Conservation (phyloP, 2,888 invertebrate species). For the Drosophila macrospina region DNA sequence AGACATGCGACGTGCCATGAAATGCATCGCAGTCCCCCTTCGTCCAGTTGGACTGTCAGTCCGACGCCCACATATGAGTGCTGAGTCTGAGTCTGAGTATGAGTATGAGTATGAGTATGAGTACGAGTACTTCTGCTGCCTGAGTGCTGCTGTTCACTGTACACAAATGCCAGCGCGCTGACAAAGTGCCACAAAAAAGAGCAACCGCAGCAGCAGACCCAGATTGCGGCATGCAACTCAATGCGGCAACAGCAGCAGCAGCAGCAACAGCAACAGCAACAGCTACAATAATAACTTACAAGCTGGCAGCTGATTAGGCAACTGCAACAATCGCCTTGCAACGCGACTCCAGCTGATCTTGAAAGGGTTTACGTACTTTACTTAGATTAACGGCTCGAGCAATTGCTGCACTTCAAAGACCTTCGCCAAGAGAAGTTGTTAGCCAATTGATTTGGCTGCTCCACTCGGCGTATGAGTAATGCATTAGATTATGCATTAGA, state of each 20-base stretch:
- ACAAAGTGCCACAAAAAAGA: slow-evolving; percentile 35
- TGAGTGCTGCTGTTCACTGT: slow-evolving; percentile 12
- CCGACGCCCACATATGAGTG: slow-evolving; percentile 43
- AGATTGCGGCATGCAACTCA: slow-evolving; percentile 47
- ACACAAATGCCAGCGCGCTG: slow-evolving; percentile 35
- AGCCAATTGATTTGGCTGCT: slow-evolving; percentile 6
- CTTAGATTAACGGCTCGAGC: neutral
- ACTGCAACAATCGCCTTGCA: slow-evolving; percentile 3
- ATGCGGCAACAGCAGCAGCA: slow-evolving; percentile 4
- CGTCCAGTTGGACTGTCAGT: slow-evolving; percentile 26
- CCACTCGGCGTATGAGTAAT: slow-evolving; percentile 22
- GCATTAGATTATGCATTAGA: neutral
- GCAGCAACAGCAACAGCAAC: neutral
- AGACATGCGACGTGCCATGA: slow-evolving; percentile 40
- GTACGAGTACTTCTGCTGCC: slow-evolving; percentile 2
- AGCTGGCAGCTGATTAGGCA: slow-evolving; percentile 39
- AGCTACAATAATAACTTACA: neutral
- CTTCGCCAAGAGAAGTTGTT: slow-evolving; percentile 8
- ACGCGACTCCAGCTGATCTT: slow-evolving; percentile 12
- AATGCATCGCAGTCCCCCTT: slow-evolving; percentile 34
- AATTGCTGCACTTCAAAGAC: slow-evolving; percentile 4
- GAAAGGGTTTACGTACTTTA: neutral
- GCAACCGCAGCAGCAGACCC: slow-evolving; percentile 7
- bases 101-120: slow-evolving; percentile 8
- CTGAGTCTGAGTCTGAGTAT: neutral